phyloP scores from a whole-genome alignment of 2,888 invertebrate genomes.

The Eupithecia subumbrata region DNA sequence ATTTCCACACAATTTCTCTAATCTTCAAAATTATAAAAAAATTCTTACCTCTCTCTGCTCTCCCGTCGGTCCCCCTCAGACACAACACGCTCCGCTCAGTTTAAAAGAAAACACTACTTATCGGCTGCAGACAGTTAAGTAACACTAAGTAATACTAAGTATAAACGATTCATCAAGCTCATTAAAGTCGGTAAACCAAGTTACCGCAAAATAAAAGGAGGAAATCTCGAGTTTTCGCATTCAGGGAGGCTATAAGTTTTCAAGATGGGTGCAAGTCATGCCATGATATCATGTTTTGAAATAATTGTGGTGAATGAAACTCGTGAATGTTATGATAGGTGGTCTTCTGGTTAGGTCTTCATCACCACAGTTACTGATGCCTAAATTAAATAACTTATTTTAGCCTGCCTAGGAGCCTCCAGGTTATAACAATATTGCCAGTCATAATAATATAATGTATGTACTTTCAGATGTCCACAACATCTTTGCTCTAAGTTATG shows the following conservation, averaged over 20 bases:
- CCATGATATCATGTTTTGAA: neutral
- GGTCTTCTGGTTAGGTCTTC: too few species aligned
- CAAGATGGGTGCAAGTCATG: slow-evolving; percentile 41
- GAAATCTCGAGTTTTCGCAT: slow-evolving; percentile 66
- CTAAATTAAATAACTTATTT: too few species aligned
- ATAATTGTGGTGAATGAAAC: too few species aligned
- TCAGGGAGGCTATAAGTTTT: slow-evolving; percentile 61
- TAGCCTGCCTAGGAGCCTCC: too few species aligned
- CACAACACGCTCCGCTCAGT: neutral
- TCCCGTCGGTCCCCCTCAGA: neutral
- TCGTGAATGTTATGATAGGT: too few species aligned
- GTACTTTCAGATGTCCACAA: too few species aligned
- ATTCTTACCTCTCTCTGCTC: neutral
- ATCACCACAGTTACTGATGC: too few species aligned
- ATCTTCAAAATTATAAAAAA: neutral
- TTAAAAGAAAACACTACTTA: slow-evolving; percentile 10
- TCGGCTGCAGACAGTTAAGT: slow-evolving; percentile 25
- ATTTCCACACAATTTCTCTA: neutral
- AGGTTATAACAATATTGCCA: too few species aligned
- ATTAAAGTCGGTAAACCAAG: slow-evolving; percentile 62
- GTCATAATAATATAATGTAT: too few species aligned
- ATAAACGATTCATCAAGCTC: slow-evolving; percentile 62
- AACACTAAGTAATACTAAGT: slow-evolving; percentile 32
- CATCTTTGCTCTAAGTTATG: too few species aligned
- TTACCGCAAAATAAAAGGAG: slow-evolving; percentile 58